These are phyloP conservation scores for Hemicrepidius hirtus DNA, from an alignment of 2,888 invertebrate species.

Conservation along the genomic window DNA sequence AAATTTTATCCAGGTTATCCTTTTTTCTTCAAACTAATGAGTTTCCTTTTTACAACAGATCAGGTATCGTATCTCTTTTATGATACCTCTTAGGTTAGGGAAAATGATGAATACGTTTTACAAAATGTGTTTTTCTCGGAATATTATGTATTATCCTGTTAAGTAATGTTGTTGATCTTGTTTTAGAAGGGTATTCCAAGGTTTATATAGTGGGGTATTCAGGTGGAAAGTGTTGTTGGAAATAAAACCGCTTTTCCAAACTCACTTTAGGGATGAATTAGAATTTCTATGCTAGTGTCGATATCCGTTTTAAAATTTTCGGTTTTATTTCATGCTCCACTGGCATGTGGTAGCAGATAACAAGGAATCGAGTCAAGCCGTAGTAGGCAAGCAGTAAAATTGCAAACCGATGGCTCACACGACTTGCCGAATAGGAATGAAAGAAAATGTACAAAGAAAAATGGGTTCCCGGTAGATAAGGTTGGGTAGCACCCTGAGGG, in stretches of 20 bases:
- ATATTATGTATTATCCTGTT: neutral
- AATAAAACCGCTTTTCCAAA: neutral
- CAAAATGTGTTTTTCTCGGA: too few relatives aligned
- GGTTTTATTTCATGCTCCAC: slow-evolving; percentile 29
- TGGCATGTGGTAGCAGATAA: slow-evolving; percentile 25
- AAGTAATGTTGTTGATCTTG: neutral
- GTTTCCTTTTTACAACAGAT: too few relatives aligned
- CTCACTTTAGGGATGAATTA: neutral
- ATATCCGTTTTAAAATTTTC: slow-evolving; percentile 17
- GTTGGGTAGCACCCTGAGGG: slow-evolving; percentile 3
- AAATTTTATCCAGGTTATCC: too few relatives aligned
- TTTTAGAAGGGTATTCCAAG: too few relatives aligned
- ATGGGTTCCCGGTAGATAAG: slow-evolving; percentile 14
- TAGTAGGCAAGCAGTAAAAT: slow-evolving; percentile 27
- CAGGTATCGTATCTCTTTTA: too few relatives aligned
- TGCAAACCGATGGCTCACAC: slow-evolving; percentile 15
- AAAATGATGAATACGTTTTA: too few relatives aligned
- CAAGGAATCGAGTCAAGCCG: slow-evolving; percentile 17
- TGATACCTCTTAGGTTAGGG: too few relatives aligned
- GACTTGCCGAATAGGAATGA: slow-evolving; percentile 7
- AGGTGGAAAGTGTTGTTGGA: neutral
- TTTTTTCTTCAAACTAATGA: too few relatives aligned
- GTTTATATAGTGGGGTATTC: neutral
- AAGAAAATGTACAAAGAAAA: slow-evolving; percentile 24
- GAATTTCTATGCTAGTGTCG: slow-evolving; percentile 1